phyloP scores from a whole-genome alignment of 2,888 invertebrate species.

The Papilio elwesi region DNA sequence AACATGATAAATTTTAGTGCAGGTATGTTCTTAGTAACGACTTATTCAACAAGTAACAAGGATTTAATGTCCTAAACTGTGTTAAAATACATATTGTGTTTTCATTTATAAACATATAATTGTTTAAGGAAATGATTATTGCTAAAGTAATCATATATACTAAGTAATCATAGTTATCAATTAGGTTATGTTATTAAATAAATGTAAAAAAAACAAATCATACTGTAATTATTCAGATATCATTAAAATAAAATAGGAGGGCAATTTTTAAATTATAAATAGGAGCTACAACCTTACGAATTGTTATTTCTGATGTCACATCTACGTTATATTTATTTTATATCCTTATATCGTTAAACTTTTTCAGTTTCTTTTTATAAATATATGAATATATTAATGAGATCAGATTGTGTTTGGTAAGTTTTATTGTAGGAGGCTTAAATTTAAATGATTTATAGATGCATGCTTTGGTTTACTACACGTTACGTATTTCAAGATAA shows the following conservation, averaged over 20 bases:
- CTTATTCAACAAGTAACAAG: too few species aligned
- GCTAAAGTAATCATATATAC: too few species aligned
- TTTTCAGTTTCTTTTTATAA: neutral
- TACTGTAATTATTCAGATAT: neutral
- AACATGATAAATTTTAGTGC: too few species aligned
- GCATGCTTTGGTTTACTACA: neutral
- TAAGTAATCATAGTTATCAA: neutral
- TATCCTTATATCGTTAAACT: neutral
- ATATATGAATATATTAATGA: neutral
- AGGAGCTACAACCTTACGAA: neutral
- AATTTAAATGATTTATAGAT: neutral
- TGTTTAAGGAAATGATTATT: too few species aligned
- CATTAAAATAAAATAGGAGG: neutral
- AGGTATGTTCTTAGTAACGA: too few species aligned
- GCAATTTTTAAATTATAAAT: neutral
- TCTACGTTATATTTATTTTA: neutral
- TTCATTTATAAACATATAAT: too few species aligned
- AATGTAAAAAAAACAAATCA: neutral
- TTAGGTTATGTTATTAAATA: neutral
- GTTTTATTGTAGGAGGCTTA: neutral
- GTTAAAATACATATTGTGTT: too few species aligned
- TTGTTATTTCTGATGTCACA: constrained; percentile 1
- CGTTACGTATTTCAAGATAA: neutral
- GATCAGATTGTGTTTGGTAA: neutral
- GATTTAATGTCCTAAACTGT: too few species aligned